Base-by-base conservation (phyloP, 64 coral and sea anemone genomes). In the Pocillopora damicornis region DNA sequence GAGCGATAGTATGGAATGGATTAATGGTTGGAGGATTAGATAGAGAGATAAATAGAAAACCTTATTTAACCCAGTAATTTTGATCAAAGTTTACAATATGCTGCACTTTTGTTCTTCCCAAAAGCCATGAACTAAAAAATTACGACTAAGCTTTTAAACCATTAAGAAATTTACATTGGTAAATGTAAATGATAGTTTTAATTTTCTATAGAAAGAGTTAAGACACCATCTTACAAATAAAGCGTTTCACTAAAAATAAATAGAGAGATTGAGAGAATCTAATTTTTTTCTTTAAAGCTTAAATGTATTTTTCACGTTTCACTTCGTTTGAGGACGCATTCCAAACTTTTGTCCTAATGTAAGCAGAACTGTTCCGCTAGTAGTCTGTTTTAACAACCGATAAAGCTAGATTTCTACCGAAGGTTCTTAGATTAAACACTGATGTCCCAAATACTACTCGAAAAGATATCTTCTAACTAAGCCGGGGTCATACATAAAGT, bases 381-480 rank as follows among this genome's bases (percentile, higher is more conserved):
- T 68, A 59, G 34, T 90, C 79, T 22, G 68, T 83, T 82, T 79
- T 82, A 74, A 82, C 71, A 75, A 37, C 81, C 26, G 88, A 79
- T 58, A 90, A 45, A 65, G 38, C 61, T 75, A 84, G 61, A 63
- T 90, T 75, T 14, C 74, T 68, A 11, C n/a, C 45, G 22, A 61
- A 89, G 15, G 35, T 63, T 18, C 76, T 59, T n/a, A 89, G 71
- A 37, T 76, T 62, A 80, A 69, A 89, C 9, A 62, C 30, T 7
- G 42, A 51, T 51, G 2, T 51, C 42, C 78, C 69, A 7, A 30
- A 82, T n/a, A 57, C 71, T 59, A 25, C 71, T 85, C 23, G 15
- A 35, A 66, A 91, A 91, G 17, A 91, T 83, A 35, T 85, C 59
- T 51, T 76, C 38, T 60, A 91, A 51, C 77, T 85, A 91, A 5